phyloP scores from a whole-genome alignment of 2,113 vertebrate genomes.

The Thermophis baileyi region DNA sequence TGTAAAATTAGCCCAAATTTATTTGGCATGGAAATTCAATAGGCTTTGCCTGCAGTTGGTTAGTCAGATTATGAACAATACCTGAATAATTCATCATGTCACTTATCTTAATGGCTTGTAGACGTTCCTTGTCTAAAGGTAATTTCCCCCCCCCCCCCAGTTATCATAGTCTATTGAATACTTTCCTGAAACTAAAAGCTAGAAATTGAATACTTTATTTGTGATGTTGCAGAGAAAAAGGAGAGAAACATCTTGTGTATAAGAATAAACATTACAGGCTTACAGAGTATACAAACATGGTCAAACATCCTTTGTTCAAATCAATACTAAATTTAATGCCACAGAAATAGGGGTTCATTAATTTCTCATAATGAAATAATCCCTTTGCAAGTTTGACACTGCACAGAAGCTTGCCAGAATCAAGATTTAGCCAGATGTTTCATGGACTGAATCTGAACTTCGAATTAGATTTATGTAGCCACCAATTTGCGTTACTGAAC shows the following conservation, averaged over 20 bases:
- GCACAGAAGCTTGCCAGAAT: conserved; percentile 3
- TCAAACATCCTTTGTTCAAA: conserved; percentile 11
- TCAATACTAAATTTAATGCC: neutral
- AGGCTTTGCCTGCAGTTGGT: neutral
- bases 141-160: neutral
- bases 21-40: neutral
- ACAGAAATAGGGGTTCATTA: conserved; percentile 28
- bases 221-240: neutral
- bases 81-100: neutral
- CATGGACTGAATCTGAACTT: neutral
- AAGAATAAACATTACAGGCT: neutral
- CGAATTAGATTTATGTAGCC: neutral
- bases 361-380: conserved; percentile 47
- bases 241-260: neutral
- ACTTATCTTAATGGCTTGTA: neutral
- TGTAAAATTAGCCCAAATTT: neutral
- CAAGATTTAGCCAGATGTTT: neutral
- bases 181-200: neutral
- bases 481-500: neutral
- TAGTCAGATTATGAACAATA: neutral
- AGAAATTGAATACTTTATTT: neutral
- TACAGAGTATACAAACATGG: neutral
- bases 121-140: neutral
- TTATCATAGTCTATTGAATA: neutral
- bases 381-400: conserved; percentile 30